Percentiles rank a stretch among this genome's conserved stretches.
Evolutionary conservation across 2,797 vertebrate species (phyloP).

Genomic region (Rhodeus uyekii): DNA sequence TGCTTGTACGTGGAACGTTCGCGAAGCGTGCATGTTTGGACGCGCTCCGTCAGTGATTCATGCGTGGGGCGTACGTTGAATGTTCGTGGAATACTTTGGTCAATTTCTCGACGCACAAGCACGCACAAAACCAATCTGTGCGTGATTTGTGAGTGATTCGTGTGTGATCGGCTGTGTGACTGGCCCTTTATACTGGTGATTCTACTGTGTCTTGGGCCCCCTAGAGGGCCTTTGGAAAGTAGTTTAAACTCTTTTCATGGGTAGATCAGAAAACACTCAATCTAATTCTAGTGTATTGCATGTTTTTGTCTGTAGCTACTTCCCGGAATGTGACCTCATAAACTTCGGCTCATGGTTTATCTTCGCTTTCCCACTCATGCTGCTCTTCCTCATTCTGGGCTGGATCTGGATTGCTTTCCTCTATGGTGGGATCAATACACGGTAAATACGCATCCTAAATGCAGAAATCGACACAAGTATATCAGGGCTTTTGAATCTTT

Average conservation of each 20-base stretch:
- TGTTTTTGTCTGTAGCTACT: constrained; percentile 80
- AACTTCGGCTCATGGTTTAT: constrained; percentile 99
- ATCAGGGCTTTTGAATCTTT: not conserved
- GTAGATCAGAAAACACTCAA: not conserved
- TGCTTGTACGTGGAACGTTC: no score
- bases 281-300: not conserved
- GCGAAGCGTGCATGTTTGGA: no score
- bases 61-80: no score
- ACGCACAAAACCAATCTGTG: no score
- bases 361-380: constrained; percentile 93
- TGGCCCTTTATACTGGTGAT: no score
- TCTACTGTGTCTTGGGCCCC: not conserved
- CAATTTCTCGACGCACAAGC: no score
- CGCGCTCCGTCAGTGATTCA: no score
- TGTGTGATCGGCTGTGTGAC: no score
- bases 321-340: constrained; percentile 92
- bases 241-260: not conserved
- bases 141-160: no score
- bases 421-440: constrained; percentile 84
- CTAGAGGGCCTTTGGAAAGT: not conserved
- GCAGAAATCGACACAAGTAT: not conserved
- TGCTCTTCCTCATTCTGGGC: constrained; percentile 88
- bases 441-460: constrained; percentile 68
- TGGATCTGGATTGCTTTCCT: constrained; percentile 96
- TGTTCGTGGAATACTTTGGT: no score